Conservation (phyloP, 2,113 vertebrate species). For the Numenius arquata region DNA sequence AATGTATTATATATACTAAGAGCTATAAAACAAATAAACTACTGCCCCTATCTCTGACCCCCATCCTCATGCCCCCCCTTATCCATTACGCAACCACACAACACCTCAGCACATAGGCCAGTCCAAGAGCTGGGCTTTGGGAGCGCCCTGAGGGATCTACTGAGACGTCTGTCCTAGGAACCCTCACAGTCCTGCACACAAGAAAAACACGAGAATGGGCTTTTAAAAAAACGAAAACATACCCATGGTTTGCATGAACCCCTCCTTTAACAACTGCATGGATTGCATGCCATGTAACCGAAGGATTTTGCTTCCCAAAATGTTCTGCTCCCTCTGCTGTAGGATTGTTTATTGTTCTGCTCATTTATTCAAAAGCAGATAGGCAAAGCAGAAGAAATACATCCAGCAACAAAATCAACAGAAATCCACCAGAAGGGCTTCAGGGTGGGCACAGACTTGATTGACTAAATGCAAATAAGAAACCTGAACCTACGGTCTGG, state of each 20-base stretch:
- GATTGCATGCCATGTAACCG: not conserved
- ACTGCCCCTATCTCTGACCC: not conserved
- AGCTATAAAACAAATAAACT: not conserved
- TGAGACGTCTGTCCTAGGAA: not conserved
- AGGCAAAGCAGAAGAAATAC: slow-evolving; percentile 65
- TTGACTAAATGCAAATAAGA: slow-evolving; percentile 39
- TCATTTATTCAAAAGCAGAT: slow-evolving; percentile 23
- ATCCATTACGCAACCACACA: not conserved
- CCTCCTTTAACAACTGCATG: not conserved
- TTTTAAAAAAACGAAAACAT: not conserved
- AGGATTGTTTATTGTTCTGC: not conserved
- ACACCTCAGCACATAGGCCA: not conserved
- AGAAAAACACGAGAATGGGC: not conserved
- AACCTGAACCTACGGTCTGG: not conserved
- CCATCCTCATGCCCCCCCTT: not conserved
- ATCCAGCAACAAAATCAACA: slow-evolving; percentile 56
- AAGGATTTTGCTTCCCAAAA: not conserved
- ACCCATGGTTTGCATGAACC: not conserved
- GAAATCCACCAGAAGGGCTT: slow-evolving; percentile 36
- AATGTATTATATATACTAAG: not conserved
- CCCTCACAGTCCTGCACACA: not conserved
- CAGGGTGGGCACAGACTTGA: slow-evolving; percentile 32
- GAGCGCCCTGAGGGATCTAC: not conserved
- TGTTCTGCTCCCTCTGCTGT: slow-evolving; percentile 20
- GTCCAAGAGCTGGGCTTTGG: not conserved